Evolutionary conservation across 2,888 invertebrate species (phyloP), one percentile per base, ranked within the genome.

Genomic region (Tetranychus truncatus): DNA sequence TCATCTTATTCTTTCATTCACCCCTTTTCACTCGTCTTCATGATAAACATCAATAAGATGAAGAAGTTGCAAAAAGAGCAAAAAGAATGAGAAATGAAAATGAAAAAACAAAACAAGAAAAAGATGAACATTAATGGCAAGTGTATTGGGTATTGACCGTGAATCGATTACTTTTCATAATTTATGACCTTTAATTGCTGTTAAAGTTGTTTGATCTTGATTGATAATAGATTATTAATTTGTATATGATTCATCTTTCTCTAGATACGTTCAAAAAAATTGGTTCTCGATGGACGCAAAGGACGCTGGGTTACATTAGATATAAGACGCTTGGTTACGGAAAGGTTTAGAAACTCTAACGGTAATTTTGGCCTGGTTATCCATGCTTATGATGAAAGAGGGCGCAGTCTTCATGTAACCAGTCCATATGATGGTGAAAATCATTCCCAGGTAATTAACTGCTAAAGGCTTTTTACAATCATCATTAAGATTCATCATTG

Each of bases 331-430:
- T 87, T 91, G 84, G 88, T 91, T 65, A 86, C 87, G 73, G 77
- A 89, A 79, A 91, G 91, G 88, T 88, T 89, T 82, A 88, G 88
- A 78, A 86, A 88, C 81, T 88, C 89, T 4, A 85, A 88, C 76
- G 88, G 89, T 80, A 89, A 89, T 81, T 86, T 89, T 80, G 91
- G 91, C 67, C 87, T 92, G 80, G 87, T 90, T 34, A 86, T 92
- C 79, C 89, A 89, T 82, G 87, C 81, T 78, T 78, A 76, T 15
- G 81, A 81, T 73, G 77, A 78, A 7, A 76, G 80, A n/a, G 81
- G 80, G 11, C 74, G 77, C 9, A 78, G 80, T 24, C 74, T 81
- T 34, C 86, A 88, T 72, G 88, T 89, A 79, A 89, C 88, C n/a
- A 88, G 88, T 82, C 86, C 87, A 73, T 82, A 81, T 11, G 83